Percentiles rank a stretch among this genome's conserved stretches.
Conservation (phyloP, 1,140 invertebrate genomes). For the Nasonia longicornis region DNA sequence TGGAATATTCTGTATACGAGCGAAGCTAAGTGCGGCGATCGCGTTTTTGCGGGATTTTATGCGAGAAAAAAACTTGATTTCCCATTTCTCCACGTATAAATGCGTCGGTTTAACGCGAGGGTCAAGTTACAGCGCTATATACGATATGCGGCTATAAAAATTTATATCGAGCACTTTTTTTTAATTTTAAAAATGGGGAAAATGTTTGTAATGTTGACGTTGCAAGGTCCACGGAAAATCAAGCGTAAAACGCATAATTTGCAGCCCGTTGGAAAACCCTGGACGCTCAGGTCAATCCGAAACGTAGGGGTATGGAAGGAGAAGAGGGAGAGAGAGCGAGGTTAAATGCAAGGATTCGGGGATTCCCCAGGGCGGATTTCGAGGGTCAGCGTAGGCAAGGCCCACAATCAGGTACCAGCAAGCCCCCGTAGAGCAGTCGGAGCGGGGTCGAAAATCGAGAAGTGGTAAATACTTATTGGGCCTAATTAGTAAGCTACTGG, state of each 20-base stretch:
- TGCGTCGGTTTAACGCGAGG: too few species aligned
- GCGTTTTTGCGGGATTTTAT: background rate
- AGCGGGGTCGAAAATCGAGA: constrained; percentile 48
- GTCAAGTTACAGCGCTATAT: too few species aligned
- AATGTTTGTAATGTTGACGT: too few species aligned
- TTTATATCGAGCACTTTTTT: too few species aligned
- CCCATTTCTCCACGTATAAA: background rate
- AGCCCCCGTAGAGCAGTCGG: constrained; percentile 37
- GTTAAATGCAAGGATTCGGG: constrained; percentile 48
- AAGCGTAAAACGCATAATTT: constrained; percentile 29
- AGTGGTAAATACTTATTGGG: constrained; percentile 53
- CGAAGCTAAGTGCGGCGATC: background rate
- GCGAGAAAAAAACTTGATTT: too few species aligned
- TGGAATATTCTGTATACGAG: background rate
- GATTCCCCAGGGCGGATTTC: constrained; percentile 6
- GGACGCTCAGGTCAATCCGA: constrained; percentile 41
- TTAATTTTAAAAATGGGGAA: too few species aligned
- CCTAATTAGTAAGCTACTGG: constrained; percentile 56
- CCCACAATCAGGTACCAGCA: constrained; percentile 51
- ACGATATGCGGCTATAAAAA: too few species aligned
- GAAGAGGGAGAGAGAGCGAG: background rate
- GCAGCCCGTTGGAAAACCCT: too few species aligned
- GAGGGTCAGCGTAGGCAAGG: background rate
- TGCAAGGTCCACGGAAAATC: constrained; percentile 38
- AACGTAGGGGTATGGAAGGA: constrained; percentile 27